These are phyloP conservation scores for Acanthosepion esculentum DNA, from an alignment of 2,888 invertebrate genomes.

Conservation along the genomic window DNA sequence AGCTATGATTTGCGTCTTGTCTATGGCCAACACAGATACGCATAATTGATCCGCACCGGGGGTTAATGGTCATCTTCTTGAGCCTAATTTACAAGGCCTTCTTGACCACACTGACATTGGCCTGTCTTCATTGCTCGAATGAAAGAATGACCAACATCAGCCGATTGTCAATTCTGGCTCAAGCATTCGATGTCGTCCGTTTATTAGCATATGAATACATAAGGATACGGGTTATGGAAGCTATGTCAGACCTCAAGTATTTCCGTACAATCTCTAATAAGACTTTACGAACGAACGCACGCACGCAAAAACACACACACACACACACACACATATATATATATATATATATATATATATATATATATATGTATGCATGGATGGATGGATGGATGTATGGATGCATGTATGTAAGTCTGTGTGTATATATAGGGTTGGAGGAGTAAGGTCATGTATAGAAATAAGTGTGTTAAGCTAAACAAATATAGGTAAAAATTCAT, in stretches of 20 bases:
- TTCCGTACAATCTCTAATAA: no score
- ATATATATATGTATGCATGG: no score
- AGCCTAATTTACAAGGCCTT: slow-evolving; percentile 33
- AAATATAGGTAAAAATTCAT: not conserved
- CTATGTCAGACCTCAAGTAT: no score
- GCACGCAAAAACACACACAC: no score
- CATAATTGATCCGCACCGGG: slow-evolving; percentile 33
- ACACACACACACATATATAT: not conserved
- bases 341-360: not conserved
- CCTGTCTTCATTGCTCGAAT: not conserved
- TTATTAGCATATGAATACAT: slow-evolving; percentile 10
- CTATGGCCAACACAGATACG: slow-evolving; percentile 10
- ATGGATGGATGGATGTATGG: no score
- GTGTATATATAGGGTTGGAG: not conserved
- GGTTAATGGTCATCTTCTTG: slow-evolving; percentile 33
- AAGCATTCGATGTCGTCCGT: not conserved
- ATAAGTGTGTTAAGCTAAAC: not conserved
- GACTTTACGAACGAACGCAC: no score
- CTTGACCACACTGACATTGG: not conserved
- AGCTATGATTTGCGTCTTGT: slow-evolving; percentile 33
- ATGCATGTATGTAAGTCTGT: no score
- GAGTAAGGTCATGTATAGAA: not conserved
- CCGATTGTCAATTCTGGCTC: not conserved
- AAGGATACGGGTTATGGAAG: not conserved
- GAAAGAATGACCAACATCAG: slow-evolving; percentile 21